phyloP scores from a whole-genome alignment of 1,140 invertebrate species.

The Tetragonula clypearis region DNA sequence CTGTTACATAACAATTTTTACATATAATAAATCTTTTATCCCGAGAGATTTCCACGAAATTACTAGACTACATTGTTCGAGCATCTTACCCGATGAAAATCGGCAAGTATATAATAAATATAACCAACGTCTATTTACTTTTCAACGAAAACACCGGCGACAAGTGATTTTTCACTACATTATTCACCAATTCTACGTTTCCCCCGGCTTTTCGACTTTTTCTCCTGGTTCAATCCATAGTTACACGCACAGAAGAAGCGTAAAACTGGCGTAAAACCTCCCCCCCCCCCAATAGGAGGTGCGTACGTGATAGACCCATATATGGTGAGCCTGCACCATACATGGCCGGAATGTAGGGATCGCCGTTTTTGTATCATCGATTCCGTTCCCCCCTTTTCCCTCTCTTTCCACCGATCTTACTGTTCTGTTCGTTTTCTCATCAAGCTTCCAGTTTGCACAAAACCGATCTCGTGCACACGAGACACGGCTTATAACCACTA shows the following conservation, averaged over 20 bases:
- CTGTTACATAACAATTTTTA: no score
- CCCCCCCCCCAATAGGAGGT: conserved; percentile 47
- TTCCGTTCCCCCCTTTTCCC: conserved; percentile 55
- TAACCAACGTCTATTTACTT: neutral
- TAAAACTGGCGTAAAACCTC: conserved; percentile 55
- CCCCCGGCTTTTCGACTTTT: neutral
- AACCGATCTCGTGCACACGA: conserved; percentile 47
- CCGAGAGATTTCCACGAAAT: neutral
- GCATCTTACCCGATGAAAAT: neutral
- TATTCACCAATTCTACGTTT: neutral
- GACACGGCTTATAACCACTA: conserved; percentile 41
- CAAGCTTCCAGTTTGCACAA: conserved; percentile 46
- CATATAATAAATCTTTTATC: neutral
- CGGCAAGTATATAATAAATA: neutral
- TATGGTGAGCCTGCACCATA: conserved; percentile 73
- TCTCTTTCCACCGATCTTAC: conserved; percentile 53
- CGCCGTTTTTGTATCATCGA: conserved; percentile 79
- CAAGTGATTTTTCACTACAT: neutral
- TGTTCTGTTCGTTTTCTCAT: conserved; percentile 26
- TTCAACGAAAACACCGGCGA: neutral
- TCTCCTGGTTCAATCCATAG: conserved; percentile 16
- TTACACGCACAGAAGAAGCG: conserved; percentile 55
- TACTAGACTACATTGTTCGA: neutral
- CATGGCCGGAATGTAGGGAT: conserved; percentile 79
- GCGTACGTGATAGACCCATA: conserved; percentile 74